Conservation (phyloP, 1,140 invertebrate species). For the Listronotus bonariensis region DNA sequence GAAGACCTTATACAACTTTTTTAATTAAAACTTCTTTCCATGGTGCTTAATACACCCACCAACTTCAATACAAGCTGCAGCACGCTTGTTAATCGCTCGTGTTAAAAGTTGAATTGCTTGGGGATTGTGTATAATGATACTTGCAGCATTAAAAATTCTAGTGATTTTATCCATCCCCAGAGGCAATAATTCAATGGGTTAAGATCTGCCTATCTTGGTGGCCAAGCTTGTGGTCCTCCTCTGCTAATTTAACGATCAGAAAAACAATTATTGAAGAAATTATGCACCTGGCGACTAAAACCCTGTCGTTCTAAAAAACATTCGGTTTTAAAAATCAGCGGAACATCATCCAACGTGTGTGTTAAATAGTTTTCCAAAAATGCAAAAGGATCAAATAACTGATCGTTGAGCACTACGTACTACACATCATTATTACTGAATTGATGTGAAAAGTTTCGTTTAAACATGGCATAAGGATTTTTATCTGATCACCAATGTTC, state of each 20-base stretch:
- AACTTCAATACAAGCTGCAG: too few relatives aligned
- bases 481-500: constrained; percentile 23
- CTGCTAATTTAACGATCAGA: constrained; percentile 12
- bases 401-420: constrained; percentile 11
- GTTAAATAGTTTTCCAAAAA: constrained; percentile 12
- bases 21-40: too few relatives aligned
- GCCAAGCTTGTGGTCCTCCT: constrained; percentile 16
- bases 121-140: too few relatives aligned
- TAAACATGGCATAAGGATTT: constrained; percentile 16
- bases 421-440: constrained; percentile 16
- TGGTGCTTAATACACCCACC: too few relatives aligned
- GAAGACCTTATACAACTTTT: too few relatives aligned
- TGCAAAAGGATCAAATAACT: constrained; percentile 10
- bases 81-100: too few relatives aligned
- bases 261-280: constrained; percentile 2
- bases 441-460: constrained; percentile 11
- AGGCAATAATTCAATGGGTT: constrained; percentile 7
- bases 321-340: constrained; percentile 12
- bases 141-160: too few relatives aligned
- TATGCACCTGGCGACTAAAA: background rate
- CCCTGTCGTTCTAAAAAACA: constrained; percentile 25
- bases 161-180: constrained; percentile 8
- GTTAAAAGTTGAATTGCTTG: too few relatives aligned
- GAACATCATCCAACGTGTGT: constrained; percentile 22
- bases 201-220: background rate